Evolutionary conservation across 1,140 invertebrate species (phyloP).

Genomic region (Tachypleus tridentatus): DNA sequence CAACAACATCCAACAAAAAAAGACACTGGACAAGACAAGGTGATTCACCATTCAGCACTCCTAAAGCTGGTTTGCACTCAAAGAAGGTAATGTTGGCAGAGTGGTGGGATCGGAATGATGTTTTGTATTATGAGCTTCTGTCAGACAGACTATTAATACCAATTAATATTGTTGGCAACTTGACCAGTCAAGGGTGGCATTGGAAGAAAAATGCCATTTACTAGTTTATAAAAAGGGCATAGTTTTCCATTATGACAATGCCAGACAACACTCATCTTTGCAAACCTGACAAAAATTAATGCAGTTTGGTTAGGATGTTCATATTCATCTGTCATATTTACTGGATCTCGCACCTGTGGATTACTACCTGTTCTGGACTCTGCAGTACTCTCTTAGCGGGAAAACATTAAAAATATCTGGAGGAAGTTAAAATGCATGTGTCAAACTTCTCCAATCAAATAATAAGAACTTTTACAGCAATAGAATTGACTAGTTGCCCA

Average conservation of each 20-base stretch:
- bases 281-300: conserved; percentile 20
- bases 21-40: not conserved
- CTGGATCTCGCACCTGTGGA: conserved; percentile 36
- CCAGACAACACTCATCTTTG: conserved; percentile 17
- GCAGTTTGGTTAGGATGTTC: conserved; percentile 35
- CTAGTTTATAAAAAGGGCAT: conserved; percentile 1
- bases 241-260: conserved; percentile 25
- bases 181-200: conserved; percentile 1
- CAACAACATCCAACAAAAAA: conserved; percentile 1
- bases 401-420: conserved; percentile 2
- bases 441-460: not conserved
- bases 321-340: conserved; percentile 36
- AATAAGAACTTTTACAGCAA: not conserved
- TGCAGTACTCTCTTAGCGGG: not conserved
- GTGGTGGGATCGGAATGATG: too few species aligned
- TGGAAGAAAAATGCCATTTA: conserved; percentile 2
- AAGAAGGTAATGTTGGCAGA: too few species aligned
- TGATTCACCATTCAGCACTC: not conserved
- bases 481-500: not conserved
- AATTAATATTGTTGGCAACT: conserved; percentile 4
- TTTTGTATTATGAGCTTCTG: too few species aligned
- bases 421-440: too few species aligned
- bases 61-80: conserved; percentile 1
- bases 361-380: conserved; percentile 32
- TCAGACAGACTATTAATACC: conserved; percentile 13